These are phyloP conservation scores for Hepsetus odoe DNA, from an alignment of 2,113 vertebrate genomes.

Conservation along the genomic window DNA sequence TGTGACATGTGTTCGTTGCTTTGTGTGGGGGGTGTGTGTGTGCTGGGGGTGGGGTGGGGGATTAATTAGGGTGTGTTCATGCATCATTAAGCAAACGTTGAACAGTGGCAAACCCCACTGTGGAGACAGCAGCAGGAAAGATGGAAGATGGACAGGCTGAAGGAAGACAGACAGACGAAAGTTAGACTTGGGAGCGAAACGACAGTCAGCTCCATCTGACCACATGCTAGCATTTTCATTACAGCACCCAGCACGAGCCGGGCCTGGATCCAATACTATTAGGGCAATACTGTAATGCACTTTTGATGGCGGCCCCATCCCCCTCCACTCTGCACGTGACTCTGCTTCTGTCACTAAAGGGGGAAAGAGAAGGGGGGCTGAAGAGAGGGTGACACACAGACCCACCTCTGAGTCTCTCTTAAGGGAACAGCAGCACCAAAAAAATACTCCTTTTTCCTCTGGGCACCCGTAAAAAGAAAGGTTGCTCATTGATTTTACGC, in stretches of 20 bases:
- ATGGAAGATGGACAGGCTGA: background rate
- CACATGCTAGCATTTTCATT: conserved; percentile 4
- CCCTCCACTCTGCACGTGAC: conserved; percentile 61
- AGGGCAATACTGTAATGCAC: conserved; percentile 68
- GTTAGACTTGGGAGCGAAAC: conserved; percentile 28
- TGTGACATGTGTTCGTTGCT: background rate
- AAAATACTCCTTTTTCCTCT: background rate
- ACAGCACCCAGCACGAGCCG: background rate
- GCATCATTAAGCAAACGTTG: conserved; percentile 73
- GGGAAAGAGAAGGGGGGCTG: background rate
- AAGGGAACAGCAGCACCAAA: conserved; percentile 65
- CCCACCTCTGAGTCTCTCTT: conserved; percentile 61
- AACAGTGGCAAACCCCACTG: conserved; percentile 63
- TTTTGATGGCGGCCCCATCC: conserved; percentile 65
- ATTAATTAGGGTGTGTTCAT: conserved; percentile 59
- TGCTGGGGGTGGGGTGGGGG: background rate
- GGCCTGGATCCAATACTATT: conserved; percentile 50
- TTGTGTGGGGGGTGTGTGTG: background rate
- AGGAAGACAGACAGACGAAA: conserved; percentile 26
- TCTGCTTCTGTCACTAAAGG: conserved; percentile 5
- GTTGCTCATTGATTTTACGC: no score
- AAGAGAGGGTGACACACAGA: conserved; percentile 60
- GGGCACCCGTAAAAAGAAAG: background rate
- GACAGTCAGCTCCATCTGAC: conserved; percentile 17
- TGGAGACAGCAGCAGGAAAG: conserved; percentile 45